A percentile compares a stretch with the other conserved stretches of the same genome.
Evolutionary conservation across 1,140 invertebrate genomes (phyloP).

Genomic region (Drosophila nasuta): DNA sequence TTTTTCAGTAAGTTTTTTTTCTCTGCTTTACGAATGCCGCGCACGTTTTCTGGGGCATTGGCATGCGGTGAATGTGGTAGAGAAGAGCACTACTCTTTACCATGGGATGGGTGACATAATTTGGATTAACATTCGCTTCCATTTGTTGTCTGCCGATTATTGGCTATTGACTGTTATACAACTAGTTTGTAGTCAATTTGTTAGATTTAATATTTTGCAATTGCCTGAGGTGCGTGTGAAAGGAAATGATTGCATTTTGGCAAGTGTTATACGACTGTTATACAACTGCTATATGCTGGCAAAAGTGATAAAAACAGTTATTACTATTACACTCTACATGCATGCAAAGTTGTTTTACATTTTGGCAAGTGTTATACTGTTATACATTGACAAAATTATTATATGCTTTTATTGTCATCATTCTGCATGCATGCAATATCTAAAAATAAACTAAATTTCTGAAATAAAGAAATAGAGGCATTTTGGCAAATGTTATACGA

Average conservation of each 20-base stretch:
- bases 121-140: constrained; percentile 32
- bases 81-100: constrained; percentile 8
- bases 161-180: constrained; percentile 32
- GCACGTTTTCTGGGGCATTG: constrained; percentile 74
- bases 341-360: no score
- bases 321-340: no score
- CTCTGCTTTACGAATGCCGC: constrained; percentile 44
- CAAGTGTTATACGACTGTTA: constrained; percentile 15
- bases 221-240: neutral
- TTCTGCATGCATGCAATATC: no score
- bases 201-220: neutral
- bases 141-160: constrained; percentile 13
- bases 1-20: constrained; percentile 11
- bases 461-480: no score
- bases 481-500: neutral
- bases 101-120: constrained; percentile 63
- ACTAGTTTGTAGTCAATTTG: constrained; percentile 6
- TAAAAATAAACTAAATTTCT: no score
- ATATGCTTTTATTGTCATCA: no score
- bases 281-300: neutral
- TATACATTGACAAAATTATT: no score
- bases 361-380: no score
- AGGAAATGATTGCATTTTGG: neutral
- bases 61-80: constrained; percentile 45
- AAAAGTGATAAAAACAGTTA: no score